Percentiles rank a stretch among this genome's conserved stretches.
Conservation (phyloP, 2,797 vertebrate species). For the Anabacerthia variegaticeps region DNA sequence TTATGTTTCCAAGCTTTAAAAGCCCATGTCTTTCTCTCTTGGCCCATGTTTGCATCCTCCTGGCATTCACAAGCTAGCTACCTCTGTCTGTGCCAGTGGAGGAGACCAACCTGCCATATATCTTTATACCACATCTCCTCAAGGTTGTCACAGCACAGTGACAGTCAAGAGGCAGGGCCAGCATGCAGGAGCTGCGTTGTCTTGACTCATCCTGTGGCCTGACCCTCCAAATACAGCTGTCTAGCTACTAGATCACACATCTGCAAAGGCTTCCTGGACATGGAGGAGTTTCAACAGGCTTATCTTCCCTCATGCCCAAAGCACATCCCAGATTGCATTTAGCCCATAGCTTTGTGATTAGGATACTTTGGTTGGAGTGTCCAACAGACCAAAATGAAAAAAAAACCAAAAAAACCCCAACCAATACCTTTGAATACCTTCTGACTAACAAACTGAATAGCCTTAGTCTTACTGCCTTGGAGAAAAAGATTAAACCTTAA, state of each 20-base stretch:
- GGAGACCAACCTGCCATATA: neutral
- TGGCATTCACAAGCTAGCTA: neutral
- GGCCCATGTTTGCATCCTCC: neutral
- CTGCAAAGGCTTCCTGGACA: neutral
- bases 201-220: neutral
- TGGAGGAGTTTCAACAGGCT: neutral
- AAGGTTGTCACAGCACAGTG: rapidly evolving
- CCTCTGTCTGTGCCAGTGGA: neutral
- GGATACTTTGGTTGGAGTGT: neutral
- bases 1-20: neutral
- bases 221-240: neutral
- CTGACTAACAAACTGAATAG: neutral
- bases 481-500: neutral
- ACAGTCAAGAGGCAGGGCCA: neutral
- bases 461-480: neutral
- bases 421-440: neutral
- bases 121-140: neutral
- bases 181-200: neutral
- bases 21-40: rapidly evolving
- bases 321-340: neutral
- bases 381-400: neutral
- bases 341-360: neutral
- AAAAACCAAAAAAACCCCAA: neutral
- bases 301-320: neutral
- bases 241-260: no score